phyloP scores from a whole-genome alignment of 2,888 invertebrate genomes.

The Drosophila affinis region DNA sequence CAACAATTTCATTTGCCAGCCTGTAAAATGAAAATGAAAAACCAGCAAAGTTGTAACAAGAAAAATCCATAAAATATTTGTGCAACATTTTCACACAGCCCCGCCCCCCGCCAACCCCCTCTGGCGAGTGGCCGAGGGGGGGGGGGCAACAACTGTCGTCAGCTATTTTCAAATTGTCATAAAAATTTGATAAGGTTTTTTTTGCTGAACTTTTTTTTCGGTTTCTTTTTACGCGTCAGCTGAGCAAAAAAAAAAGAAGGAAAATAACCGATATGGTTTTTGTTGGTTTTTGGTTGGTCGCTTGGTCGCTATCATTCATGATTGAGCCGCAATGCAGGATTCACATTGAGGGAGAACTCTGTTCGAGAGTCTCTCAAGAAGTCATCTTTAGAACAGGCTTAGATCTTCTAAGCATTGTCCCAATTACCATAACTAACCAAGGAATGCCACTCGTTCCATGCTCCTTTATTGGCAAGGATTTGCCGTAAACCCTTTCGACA shows the following conservation, averaged over 20 bases:
- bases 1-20: constrained; percentile 65
- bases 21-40: constrained; percentile 23
- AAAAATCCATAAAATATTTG: constrained; percentile 68
- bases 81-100: constrained; percentile 46
- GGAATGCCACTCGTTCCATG: no score
- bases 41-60: constrained; percentile 54
- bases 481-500: not conserved
- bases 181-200: constrained; percentile 71
- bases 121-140: not conserved
- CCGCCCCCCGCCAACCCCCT: not conserved
- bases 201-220: constrained; percentile 36
- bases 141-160: constrained; percentile 54
- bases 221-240: constrained; percentile 42
- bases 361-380: no score
- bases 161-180: constrained; percentile 72
- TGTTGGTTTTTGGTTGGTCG: constrained; percentile 27
- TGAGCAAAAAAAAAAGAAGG: constrained; percentile 16
- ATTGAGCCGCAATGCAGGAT: not conserved
- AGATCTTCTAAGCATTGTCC: no score
- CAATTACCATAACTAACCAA: no score
- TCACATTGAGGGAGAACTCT: not conserved
- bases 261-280: constrained; percentile 10
- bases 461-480: not conserved
- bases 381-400: no score
- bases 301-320: constrained; percentile 51